These are phyloP conservation scores for Sminthurinus aureus DNA, from an alignment of 2,888 invertebrate genomes.

Conservation along the genomic window DNA sequence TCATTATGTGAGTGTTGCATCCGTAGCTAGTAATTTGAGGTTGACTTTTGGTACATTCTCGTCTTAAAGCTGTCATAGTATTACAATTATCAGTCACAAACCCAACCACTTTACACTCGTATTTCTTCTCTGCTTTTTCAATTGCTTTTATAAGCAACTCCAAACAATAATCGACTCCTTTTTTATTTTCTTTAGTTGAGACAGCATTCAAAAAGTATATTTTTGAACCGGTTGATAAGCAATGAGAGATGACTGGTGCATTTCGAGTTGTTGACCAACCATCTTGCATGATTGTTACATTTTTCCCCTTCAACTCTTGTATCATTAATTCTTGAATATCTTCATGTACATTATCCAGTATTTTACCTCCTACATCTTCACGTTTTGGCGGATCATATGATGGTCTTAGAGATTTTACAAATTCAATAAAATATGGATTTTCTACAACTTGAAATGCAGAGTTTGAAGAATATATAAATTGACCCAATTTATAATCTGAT, in stretches of 20 bases:
- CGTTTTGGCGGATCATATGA: not conserved
- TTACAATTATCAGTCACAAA: not conserved
- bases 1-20: too few species aligned
- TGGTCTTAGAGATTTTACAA: not conserved
- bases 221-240: not conserved
- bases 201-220: not conserved
- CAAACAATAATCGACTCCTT: not conserved
- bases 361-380: not conserved
- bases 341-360: not conserved
- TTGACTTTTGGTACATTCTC: too few species aligned
- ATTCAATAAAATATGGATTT: not conserved
- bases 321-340: not conserved
- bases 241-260: not conserved
- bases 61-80: too few species aligned
- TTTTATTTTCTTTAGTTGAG: not conserved
- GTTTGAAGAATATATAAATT: not conserved
- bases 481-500: not conserved
- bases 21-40: too few species aligned
- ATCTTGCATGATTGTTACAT: not conserved
- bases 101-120: not conserved
- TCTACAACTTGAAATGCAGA: not conserved
- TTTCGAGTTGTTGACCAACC: constrained; percentile 1
- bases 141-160: not conserved
- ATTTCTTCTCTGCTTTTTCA: not conserved
- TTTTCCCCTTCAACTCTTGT: not conserved